Evolutionary conservation across 2,113 vertebrate genomes (phyloP), one percentile per base, ranked within the genome.

Genomic region (Callopanchax toddi): DNA sequence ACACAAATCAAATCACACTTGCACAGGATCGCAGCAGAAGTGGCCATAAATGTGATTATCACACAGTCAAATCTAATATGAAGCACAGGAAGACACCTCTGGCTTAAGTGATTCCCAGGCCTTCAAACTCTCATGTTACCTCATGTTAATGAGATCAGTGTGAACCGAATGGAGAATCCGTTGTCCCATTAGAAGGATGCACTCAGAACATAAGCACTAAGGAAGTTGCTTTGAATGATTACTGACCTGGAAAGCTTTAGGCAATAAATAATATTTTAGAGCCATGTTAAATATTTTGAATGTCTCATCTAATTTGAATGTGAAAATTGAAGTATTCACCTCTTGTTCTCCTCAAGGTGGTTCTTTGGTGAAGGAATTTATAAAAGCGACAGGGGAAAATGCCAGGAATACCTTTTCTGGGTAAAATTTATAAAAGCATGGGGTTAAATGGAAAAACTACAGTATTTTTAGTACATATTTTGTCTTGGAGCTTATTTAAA

Each of bases 11-110:
- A 83, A 87, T 91, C 77, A 84, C 32, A 58, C 67, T 75, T 68
- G 26, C 60, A 67, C 76, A 70, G 72, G 76, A 84, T 77, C 8
- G 45, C 60, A 65, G 67, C 45, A 77, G 80, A 75, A 87, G 86
- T 91, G 88, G 84, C 73, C 67, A 55, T 60, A 79, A 86, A 92
- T 87, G 52, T 40, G 86, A 91, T 92, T 92, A 91, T 18, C 45
- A 48, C 56, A 34, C 49, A 60, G 71, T 71, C 76, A 77, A 91
- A 91, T 89, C 84, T 81, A 87, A 92, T 91, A 81, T 67, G 76
- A 64, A 72, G 62, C 78, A 69, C 73, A 91, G 85, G 78, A 83
- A 83, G 88, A 90, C 86, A 90, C 89, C 89, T 89, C 81, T 67
- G 67, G 58, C 64, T 74, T 70, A 78, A 84, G 86, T 88, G 86